Evolutionary conservation across 2,113 vertebrate genomes (phyloP).

Genomic region (Mus spicilegus): DNA sequence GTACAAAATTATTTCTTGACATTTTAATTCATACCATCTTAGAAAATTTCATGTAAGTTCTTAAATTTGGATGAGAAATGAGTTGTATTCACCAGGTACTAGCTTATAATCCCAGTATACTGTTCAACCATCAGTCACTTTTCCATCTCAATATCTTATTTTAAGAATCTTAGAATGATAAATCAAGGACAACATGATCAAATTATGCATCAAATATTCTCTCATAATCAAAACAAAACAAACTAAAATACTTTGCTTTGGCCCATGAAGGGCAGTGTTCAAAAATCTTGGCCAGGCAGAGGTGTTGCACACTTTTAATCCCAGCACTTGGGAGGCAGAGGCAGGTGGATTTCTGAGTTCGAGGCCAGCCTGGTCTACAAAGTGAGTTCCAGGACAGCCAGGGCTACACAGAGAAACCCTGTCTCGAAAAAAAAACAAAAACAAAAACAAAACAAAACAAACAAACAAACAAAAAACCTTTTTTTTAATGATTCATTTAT

Average conservation of each 20-base stretch:
- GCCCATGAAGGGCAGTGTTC: neutral
- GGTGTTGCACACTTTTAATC: too few relatives aligned
- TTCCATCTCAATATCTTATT: neutral
- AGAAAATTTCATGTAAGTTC: neutral
- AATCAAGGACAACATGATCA: neutral
- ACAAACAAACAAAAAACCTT: neutral
- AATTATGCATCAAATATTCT: neutral
- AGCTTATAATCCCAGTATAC: neutral
- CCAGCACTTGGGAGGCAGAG: too few relatives aligned
- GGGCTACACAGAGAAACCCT: too few relatives aligned
- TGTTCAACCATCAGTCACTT: slow-evolving; percentile 17
- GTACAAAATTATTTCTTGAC: neutral
- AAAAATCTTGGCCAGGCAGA: neutral
- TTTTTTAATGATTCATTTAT: too few relatives aligned
- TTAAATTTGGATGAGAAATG: slow-evolving; percentile 36
- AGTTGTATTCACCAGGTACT: neutral
- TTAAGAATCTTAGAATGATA: neutral
- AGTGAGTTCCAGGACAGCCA: too few relatives aligned
- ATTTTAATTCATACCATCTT: slow-evolving; percentile 18
- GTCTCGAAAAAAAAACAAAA: too few relatives aligned
- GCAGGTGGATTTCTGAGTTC: too few relatives aligned
- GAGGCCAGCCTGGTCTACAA: too few relatives aligned
- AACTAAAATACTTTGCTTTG: slow-evolving; percentile 12
- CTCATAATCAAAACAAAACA: neutral
- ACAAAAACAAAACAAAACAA: too few relatives aligned